Evolutionary conservation across 2,888 invertebrate species (phyloP).

Genomic region (Pharmacophagus antenor): DNA sequence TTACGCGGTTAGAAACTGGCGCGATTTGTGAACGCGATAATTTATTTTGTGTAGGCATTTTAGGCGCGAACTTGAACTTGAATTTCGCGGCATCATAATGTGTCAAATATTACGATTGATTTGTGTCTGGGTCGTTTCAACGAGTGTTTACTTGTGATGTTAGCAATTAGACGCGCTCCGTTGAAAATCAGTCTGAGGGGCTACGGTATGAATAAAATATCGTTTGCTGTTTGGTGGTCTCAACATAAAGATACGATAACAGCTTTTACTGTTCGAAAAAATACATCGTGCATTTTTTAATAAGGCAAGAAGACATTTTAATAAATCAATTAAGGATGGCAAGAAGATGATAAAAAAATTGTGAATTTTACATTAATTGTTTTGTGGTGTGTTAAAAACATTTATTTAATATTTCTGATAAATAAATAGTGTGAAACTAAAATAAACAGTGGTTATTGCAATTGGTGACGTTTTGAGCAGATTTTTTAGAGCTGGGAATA

Average conservation of each 20-base stretch:
- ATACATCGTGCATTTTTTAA: constrained; percentile 49
- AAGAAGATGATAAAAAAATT: constrained; percentile 55
- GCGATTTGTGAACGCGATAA: constrained; percentile 40
- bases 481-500: constrained; percentile 32
- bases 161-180: constrained; percentile 70
- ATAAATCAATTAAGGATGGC: constrained; percentile 55
- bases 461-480: constrained; percentile 23
- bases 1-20: constrained; percentile 37
- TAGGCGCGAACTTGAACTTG: constrained; percentile 71
- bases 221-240: constrained; percentile 54
- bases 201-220: constrained; percentile 69
- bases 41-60: constrained; percentile 48
- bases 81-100: constrained; percentile 36
- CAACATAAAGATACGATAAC: constrained; percentile 56
- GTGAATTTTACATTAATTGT: constrained; percentile 22
- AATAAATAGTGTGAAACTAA: constrained; percentile 23
- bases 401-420: constrained; percentile 9
- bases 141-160: constrained; percentile 68
- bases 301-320: constrained; percentile 39
- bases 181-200: constrained; percentile 65
- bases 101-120: constrained; percentile 60
- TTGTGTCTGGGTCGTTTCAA: constrained; percentile 64
- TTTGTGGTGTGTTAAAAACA: constrained; percentile 25
- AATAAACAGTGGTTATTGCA: constrained; percentile 24
- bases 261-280: constrained; percentile 48